Base-by-base conservation (phyloP, 2,113 vertebrate species). In the Perognathus longimembris region DNA sequence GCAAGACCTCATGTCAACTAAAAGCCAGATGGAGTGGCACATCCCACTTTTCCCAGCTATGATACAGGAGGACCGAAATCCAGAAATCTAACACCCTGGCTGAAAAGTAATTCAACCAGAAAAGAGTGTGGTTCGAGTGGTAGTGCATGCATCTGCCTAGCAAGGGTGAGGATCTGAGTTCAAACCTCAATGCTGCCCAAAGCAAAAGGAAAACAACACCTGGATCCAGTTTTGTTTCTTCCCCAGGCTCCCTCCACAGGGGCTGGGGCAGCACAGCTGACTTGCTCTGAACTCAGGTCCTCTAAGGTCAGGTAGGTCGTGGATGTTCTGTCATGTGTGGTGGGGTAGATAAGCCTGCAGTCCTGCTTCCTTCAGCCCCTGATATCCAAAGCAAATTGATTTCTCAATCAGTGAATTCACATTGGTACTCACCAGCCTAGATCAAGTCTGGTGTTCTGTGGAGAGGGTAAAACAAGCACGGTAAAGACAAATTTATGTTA, bases 361-460 rank as follows among this genome's bases (percentile, higher is more conserved):
- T 38, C 28, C 73, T 75, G 34, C 36, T 76, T 76, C 36, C 21
- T 4, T 26, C 57, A 42, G 26, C 18, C 36, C 36, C 28, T 40
- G 63, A 17, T 73, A 42, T 36, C 5, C 50, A 84, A 94, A 36
- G 34, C 70, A 6, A n/a, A 45, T 64, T 73, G 78, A 30, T 57
- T 83, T 67, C 61, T 45, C n/a, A 6, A 21, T 77, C 24, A 24
- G 3, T 45, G 24, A 7, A 36, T 6, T 88, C 28, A 50, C 20
- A 3, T 7, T 12, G 1, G 7, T 30, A 80, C 0, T 1, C 45
- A 64, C 73, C 70, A 17, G 28, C 70, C 21, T 9, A 2, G 34
- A 38, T 34, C 28, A 26, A 50, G 22, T 40, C 64, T 24, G 57
- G 5, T 0, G 0, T n/a, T 69, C 45, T 7, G 7, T 2, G 9